Conservation (phyloP, 2,888 invertebrate genomes). For the Toxonevra muliebris region DNA sequence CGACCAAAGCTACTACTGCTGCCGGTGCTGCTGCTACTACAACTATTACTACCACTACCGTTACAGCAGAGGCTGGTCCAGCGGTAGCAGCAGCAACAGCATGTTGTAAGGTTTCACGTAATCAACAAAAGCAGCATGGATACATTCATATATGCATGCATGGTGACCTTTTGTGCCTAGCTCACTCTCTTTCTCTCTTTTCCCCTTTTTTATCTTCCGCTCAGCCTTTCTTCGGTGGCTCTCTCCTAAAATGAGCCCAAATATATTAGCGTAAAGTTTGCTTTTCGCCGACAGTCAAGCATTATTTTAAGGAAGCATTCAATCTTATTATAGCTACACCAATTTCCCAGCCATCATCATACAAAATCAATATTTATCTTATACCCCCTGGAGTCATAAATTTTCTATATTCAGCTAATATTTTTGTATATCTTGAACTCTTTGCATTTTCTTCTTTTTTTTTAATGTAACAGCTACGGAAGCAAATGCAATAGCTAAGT, state of each 20-base stretch:
- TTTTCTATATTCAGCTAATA: no score
- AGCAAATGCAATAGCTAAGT: background rate
- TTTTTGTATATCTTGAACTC: background rate
- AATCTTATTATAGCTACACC: background rate
- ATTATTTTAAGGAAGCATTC: no score
- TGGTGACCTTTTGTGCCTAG: background rate
- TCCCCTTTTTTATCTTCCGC: background rate
- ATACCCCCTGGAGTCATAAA: background rate
- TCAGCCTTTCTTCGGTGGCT: no score
- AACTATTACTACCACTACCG: background rate
- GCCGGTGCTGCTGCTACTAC: background rate
- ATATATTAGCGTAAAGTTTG: background rate
- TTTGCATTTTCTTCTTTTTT: no score
- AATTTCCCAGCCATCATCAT: background rate
- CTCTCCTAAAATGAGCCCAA: background rate
- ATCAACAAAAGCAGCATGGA: background rate
- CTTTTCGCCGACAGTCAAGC: no score
- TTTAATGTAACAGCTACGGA: background rate
- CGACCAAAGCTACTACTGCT: background rate
- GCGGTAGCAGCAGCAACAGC: background rate
- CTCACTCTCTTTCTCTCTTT: background rate
- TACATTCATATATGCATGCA: background rate
- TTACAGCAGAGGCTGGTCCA: background rate
- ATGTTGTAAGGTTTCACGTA: no score
- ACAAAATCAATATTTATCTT: conserved; percentile 3